These are phyloP conservation scores for Crotalus helleri DNA, from an alignment of 2,113 vertebrate species.

Conservation along the genomic window DNA sequence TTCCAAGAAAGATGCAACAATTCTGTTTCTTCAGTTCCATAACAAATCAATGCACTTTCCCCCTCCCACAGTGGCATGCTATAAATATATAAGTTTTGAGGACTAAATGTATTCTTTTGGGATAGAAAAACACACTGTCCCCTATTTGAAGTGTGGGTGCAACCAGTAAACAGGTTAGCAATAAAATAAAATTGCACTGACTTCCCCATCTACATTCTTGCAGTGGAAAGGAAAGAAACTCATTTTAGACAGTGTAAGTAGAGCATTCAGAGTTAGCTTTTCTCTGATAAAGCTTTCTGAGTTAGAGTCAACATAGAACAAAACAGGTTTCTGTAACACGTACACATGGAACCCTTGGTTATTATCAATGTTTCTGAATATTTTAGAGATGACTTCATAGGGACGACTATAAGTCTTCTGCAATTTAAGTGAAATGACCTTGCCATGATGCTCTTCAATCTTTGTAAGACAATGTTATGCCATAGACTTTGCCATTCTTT, in stretches of 20 bases:
- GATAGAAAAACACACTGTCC: not conserved
- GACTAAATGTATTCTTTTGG: not conserved
- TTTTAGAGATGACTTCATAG: not conserved
- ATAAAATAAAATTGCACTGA: not conserved
- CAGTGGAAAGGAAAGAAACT: not conserved
- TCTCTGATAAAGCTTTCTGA: not conserved
- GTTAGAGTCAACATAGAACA: not conserved
- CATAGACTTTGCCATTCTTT: not conserved
- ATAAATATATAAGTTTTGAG: not conserved
- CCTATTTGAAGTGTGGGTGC: not conserved
- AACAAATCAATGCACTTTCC: not conserved
- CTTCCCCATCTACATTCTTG: not conserved
- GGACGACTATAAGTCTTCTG: not conserved
- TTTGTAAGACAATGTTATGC: not conserved
- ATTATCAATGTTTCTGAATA: not conserved
- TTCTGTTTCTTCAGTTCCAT: not conserved
- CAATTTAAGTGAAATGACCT: not conserved
- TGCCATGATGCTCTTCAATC: not conserved
- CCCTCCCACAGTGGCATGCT: not conserved
- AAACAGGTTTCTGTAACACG: not conserved
- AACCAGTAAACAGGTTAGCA: not conserved
- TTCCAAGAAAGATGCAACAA: conserved; percentile 5
- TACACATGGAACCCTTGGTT: not conserved
- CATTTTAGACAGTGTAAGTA: not conserved
- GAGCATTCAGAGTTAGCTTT: not conserved